phyloP scores from a whole-genome alignment of 1,140 invertebrate species.

The Thaumatotibia leucotreta region DNA sequence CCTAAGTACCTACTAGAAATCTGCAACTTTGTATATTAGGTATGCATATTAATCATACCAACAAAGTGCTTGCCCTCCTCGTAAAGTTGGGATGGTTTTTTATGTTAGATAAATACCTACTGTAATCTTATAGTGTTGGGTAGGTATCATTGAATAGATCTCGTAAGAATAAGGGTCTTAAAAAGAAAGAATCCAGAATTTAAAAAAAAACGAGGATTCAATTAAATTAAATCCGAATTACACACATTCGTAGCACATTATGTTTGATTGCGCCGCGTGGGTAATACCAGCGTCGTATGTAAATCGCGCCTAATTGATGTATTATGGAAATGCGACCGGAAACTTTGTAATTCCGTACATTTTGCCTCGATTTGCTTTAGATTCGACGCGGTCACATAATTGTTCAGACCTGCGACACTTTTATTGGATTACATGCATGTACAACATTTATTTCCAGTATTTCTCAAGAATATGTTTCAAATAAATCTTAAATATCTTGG shows the following conservation, averaged over 20 bases:
- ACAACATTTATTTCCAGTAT: not conserved
- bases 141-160: not conserved
- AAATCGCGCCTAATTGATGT: constrained; percentile 35
- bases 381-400: not conserved
- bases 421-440: not conserved
- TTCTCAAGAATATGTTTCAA: too few relatives aligned
- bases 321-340: constrained; percentile 35
- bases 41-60: too few relatives aligned
- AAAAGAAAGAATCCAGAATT: too few relatives aligned
- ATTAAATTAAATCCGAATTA: not conserved
- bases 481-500: too few relatives aligned
- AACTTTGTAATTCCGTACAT: constrained; percentile 38
- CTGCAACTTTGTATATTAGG: too few relatives aligned
- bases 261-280: not conserved
- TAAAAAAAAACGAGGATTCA: not conserved
- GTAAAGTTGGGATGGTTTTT: too few relatives aligned
- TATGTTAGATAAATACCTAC: too few relatives aligned
- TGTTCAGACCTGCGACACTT: not conserved
- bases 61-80: too few relatives aligned
- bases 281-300: constrained; percentile 34
- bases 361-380: constrained; percentile 7
- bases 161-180: too few relatives aligned
- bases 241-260: not conserved
- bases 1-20: too few relatives aligned
- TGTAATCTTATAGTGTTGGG: too few relatives aligned